Evolutionary conservation across 2,797 vertebrate species (phyloP).

Genomic region (Phataginus tricuspis): DNA sequence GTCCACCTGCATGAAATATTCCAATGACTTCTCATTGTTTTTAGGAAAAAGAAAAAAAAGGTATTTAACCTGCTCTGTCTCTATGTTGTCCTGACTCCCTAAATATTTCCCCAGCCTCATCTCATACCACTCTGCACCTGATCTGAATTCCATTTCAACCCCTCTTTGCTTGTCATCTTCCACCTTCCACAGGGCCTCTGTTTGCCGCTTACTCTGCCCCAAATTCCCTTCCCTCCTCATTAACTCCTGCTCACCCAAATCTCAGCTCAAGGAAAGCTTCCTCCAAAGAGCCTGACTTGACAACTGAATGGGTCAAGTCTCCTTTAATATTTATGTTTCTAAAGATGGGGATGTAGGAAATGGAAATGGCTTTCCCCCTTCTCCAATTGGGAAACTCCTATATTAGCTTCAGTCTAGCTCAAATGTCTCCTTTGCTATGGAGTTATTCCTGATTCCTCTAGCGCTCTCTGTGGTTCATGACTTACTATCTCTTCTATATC

Average conservation of each 20-base stretch:
- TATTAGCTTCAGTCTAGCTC: not conserved
- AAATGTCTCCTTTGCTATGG: not conserved
- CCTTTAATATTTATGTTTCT: not conserved
- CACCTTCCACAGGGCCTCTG: not conserved
- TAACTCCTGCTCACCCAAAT: not conserved
- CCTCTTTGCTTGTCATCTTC: not conserved
- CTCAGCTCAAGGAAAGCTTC: not conserved
- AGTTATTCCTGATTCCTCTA: not conserved
- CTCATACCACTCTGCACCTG: not conserved
- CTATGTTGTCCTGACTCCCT: not conserved
- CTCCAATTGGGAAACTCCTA: not conserved
- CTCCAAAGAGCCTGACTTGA: not conserved
- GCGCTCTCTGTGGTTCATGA: not conserved
- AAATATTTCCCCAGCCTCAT: not conserved
- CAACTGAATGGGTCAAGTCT: not conserved
- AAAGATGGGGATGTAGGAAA: not conserved
- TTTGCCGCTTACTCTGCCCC: not conserved
- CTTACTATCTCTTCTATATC: not conserved
- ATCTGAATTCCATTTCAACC: not conserved
- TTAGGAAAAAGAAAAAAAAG: not conserved
- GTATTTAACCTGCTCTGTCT: not conserved
- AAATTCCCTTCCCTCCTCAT: constrained; percentile 4
- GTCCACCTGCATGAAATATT: not conserved
- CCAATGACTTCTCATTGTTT: not conserved
- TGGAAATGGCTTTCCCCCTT: not conserved